Evolutionary conservation across 2,113 vertebrate species (phyloP), one percentile per base, ranked within the genome.

Genomic region (Harpagus bidentatus): DNA sequence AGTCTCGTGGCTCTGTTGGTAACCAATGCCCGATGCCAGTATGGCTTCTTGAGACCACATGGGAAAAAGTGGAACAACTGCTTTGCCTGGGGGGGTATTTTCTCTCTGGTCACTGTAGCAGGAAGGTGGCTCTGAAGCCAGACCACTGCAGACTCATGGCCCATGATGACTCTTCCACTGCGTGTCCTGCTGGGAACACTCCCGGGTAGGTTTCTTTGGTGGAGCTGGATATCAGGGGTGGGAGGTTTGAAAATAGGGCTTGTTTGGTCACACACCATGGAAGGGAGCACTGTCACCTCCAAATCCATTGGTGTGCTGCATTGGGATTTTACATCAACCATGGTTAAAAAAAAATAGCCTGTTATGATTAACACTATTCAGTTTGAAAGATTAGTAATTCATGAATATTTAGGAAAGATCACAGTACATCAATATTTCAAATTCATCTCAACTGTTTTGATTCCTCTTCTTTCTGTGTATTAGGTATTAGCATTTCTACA

Each of bases 391-490:
- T 61, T 47, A 90, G 42, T 52, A 62, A 79, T 13, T 31, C 16
- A 65, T 76, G 23, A 73, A 88, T 86, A 82, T 80, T 67, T 87
- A 34, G 36, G 38, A 82, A 71, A 86, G 28, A 62, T 87, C 14
- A 4, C 23, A 72, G 11, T 28, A 88, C 38, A 78, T 81, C 74
- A 79, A 17, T 59, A 69, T 18, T 74, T 65, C 47, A 85, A 56
- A 83, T 93, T 69, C 7, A 59, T 29, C 32, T 76, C 38, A 65
- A 29, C 19, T 29, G 40, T 63, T 88, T 78, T 81, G 65, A 92
- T 88, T 94, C 31, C 77, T 48, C 77, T 86, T 87, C 84, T 82
- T 97, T 92, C 91, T 90, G 42, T 70, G 93, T 47, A 32, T 65
- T 88, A 63, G 11, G 7, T 71, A 86, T 88, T 74, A 84, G 25